Evolutionary conservation across 1,140 invertebrate species (phyloP).

Genomic region (Neotoxoptera formosana): DNA sequence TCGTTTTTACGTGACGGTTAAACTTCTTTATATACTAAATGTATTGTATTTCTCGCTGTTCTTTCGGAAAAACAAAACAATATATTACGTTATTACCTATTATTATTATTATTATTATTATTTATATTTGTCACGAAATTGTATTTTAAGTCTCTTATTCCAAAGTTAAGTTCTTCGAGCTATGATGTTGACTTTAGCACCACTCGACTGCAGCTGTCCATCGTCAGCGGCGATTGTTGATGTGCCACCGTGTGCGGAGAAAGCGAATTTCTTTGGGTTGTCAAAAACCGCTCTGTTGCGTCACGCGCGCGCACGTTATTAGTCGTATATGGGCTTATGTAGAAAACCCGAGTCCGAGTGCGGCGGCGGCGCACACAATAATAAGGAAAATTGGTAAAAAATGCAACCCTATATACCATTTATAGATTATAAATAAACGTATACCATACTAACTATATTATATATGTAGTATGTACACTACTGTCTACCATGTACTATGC

Average conservation of each 20-base stretch:
- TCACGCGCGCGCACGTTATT: background rate
- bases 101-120: background rate
- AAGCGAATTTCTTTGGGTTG: conserved; percentile 40
- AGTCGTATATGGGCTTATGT: conserved; percentile 26
- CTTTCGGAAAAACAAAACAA: background rate
- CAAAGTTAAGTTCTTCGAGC: background rate
- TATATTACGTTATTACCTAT: background rate
- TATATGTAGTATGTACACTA: background rate
- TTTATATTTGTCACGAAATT: background rate
- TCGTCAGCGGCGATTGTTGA: background rate
- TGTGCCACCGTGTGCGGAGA: background rate
- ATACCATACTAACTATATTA: background rate
- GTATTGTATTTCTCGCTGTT: background rate
- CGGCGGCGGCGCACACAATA: background rate
- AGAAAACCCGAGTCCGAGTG: conserved; percentile 1
- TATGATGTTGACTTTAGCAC: background rate
- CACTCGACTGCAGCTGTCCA: background rate
- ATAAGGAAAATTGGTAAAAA: background rate
- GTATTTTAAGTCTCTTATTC: background rate
- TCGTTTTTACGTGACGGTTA: background rate
- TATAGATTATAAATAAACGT: background rate
- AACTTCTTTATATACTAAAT: background rate
- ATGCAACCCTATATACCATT: background rate
- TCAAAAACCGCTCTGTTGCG: conserved; percentile 31
- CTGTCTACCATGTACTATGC: background rate